Percentiles rank a stretch among this genome's conserved stretches.
Conservation (phyloP, 2,113 vertebrate species). For the Indicator indicator region DNA sequence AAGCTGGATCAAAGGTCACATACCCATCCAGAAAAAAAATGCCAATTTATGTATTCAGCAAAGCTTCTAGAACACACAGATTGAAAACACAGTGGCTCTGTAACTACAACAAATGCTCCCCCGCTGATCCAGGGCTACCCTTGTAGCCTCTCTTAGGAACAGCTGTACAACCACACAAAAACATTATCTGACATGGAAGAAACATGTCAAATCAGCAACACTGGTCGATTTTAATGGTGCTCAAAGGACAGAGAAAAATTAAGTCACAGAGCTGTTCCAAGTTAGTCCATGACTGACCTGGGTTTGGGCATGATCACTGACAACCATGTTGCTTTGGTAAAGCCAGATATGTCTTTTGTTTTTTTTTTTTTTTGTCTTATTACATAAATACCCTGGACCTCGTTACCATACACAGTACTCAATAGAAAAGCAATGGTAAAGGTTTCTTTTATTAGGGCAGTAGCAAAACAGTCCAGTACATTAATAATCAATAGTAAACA, state of each 20-base stretch:
- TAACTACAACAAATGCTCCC: neutral
- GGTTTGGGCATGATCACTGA: neutral
- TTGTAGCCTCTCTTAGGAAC: neutral
- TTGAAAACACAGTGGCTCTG: neutral
- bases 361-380: neutral
- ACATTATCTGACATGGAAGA: neutral
- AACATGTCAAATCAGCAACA: neutral
- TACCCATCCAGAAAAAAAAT: neutral
- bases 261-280: neutral
- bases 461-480: slow-evolving; percentile 43
- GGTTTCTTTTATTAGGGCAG: slow-evolving; percentile 45
- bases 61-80: neutral
- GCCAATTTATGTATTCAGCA: neutral
- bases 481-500: neutral
- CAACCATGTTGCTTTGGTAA: neutral
- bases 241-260: neutral
- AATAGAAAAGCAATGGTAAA: neutral
- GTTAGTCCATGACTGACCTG: neutral
- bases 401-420: neutral
- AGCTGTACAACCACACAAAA: neutral
- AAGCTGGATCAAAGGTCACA: neutral
- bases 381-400: neutral
- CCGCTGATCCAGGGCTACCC: neutral
- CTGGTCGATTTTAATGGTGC: neutral
- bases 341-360: neutral